phyloP scores from a whole-genome alignment of 2,888 invertebrate genomes.

The Malachius bipustulatus region DNA sequence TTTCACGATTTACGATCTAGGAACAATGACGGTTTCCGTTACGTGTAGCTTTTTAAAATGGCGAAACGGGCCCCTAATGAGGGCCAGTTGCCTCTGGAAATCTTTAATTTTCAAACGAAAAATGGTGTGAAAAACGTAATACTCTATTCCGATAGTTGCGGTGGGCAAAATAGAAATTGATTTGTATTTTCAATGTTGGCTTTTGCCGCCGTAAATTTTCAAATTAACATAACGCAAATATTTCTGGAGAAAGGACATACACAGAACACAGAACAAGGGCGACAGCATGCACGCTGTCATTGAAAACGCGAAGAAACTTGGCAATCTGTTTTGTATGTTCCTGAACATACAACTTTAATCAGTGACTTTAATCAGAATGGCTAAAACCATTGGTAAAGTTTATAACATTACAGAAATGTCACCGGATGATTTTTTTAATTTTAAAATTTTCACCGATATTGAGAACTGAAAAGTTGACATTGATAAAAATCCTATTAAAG shows the following conservation, averaged over 20 bases:
- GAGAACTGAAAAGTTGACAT: no score
- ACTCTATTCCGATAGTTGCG: constrained; percentile 10
- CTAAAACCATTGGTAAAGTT: no score
- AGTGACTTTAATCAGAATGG: no score
- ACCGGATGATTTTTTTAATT: no score
- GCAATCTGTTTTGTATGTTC: constrained; percentile 12
- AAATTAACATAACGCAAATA: constrained; percentile 7
- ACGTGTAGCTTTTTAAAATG: constrained; percentile 5
- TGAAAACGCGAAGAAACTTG: constrained; percentile 15
- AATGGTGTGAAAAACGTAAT: constrained; percentile 12
- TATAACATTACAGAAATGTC: no score
- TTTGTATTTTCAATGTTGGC: constrained; percentile 14
- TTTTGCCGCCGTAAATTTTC: constrained; percentile 8
- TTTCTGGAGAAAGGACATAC: constrained; percentile 14
- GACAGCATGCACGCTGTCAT: constrained; percentile 16
- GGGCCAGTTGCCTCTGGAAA: constrained; percentile 12
- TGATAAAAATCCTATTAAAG: no score
- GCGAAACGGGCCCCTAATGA: constrained; percentile 14
- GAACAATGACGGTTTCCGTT: constrained; percentile 3
- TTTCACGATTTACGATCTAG: constrained; percentile 7
- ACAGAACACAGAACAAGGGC: constrained; percentile 16
- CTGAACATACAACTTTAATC: no score
- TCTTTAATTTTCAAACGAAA: constrained; percentile 10
- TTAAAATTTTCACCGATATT: no score
- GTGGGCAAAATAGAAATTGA: constrained; percentile 14